Conservation (phyloP, 2,113 vertebrate species). For the Cyphomyrus discorhynchus region DNA sequence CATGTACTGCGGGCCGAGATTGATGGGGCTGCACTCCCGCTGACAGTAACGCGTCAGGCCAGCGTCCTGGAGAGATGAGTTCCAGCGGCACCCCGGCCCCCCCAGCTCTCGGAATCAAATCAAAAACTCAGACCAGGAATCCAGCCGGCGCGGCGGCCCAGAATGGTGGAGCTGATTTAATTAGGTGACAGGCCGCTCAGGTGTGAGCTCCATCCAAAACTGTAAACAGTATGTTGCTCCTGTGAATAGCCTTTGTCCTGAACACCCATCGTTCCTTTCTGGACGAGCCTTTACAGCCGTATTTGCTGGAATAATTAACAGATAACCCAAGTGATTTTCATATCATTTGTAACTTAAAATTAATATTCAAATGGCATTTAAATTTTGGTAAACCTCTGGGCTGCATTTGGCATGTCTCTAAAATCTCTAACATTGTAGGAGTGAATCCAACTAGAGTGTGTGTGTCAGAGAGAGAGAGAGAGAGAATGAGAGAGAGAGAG, state of each 20-base stretch:
- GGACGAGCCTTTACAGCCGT: not conserved
- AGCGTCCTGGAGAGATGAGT: slow-evolving; percentile 25
- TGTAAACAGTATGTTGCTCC: not conserved
- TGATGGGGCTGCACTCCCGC: slow-evolving; percentile 31
- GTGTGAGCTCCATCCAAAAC: not conserved
- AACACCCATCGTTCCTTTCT: not conserved
- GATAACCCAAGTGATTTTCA: not conserved
- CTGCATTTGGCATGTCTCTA: not conserved
- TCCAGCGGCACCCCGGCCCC: not conserved
- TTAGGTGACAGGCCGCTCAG: not conserved
- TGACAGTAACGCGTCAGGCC: slow-evolving; percentile 27
- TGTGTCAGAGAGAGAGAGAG: not conserved
- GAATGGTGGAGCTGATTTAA: not conserved
- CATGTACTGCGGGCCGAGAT: slow-evolving; percentile 23
- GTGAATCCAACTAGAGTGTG: not conserved
- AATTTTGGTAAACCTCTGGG: not conserved
- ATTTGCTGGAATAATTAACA: not conserved
- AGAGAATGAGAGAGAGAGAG: no score
- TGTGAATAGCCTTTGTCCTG: not conserved
- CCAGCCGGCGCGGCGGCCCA: not conserved
- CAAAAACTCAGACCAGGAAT: not conserved
- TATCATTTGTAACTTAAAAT: not conserved
- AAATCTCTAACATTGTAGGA: not conserved
- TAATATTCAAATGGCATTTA: not conserved
- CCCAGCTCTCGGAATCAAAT: slow-evolving; percentile 16